Evolutionary conservation across 1,140 invertebrate species (phyloP).

Genomic region (Trachelipus rathkii): DNA sequence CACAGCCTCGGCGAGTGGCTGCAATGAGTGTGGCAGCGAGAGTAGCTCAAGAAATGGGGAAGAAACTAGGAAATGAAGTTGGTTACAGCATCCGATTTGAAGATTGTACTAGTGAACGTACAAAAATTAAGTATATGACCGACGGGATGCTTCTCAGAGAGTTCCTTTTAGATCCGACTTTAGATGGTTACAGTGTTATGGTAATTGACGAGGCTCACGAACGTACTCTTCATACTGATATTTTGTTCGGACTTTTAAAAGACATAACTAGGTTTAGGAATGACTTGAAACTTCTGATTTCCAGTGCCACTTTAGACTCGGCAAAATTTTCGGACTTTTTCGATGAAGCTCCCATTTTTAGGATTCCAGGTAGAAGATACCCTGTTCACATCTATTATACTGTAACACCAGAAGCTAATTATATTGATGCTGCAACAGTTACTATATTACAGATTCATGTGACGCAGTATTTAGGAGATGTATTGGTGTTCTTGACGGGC

Average conservation of each 20-base stretch:
- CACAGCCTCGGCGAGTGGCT: slow-evolving; percentile 72
- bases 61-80: slow-evolving; percentile 66
- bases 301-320: slow-evolving; percentile 95
- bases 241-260: slow-evolving; percentile 96
- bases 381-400: slow-evolving; percentile 97
- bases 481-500: slow-evolving; percentile 94
- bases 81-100: slow-evolving; percentile 74
- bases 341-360: slow-evolving; percentile 95
- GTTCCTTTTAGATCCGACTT: slow-evolving; percentile 93
- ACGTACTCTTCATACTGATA: slow-evolving; percentile 94
- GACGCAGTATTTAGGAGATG: slow-evolving; percentile 89
- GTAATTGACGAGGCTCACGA: slow-evolving; percentile 99
- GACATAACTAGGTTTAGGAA: slow-evolving; percentile 92
- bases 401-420: slow-evolving; percentile 97
- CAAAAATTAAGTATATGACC: slow-evolving; percentile 98
- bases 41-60: slow-evolving; percentile 67
- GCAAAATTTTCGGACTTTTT: slow-evolving; percentile 98
- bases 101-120: slow-evolving; percentile 69
- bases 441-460: slow-evolving; percentile 97
- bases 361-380: slow-evolving; percentile 81
- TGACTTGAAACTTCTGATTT: slow-evolving; percentile 94
- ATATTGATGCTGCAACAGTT: slow-evolving; percentile 93
- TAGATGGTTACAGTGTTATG: slow-evolving; percentile 90
- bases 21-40: slow-evolving; percentile 72
- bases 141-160: slow-evolving; percentile 97